Evolutionary conservation across 2,888 invertebrate genomes (phyloP).

Genomic region (Monochamus alternatus): DNA sequence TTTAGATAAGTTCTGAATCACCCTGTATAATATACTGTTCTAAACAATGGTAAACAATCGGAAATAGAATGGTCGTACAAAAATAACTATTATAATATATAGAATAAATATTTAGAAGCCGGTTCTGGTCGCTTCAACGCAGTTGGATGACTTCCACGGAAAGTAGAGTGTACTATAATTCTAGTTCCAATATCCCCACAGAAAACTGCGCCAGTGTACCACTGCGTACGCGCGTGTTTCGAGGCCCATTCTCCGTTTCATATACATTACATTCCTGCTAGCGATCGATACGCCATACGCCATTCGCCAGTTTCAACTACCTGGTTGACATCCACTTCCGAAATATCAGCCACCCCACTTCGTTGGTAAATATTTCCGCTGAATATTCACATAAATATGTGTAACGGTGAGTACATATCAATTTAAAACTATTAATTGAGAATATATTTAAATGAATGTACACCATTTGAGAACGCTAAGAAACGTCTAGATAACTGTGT

Average conservation of each 20-base stretch:
- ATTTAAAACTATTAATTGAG: too few species aligned
- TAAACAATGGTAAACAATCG: too few species aligned
- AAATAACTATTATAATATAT: too few species aligned
- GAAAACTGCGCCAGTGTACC: slow-evolving; percentile 43
- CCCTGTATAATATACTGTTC: too few species aligned
- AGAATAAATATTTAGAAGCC: background rate
- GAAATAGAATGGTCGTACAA: too few species aligned
- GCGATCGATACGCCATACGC: slow-evolving; percentile 34
- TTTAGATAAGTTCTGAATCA: too few species aligned
- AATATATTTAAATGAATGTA: background rate
- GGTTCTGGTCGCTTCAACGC: slow-evolving; percentile 11
- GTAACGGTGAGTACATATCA: slow-evolving; percentile 41
- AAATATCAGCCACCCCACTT: slow-evolving; percentile 15
- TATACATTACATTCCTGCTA: slow-evolving; percentile 9
- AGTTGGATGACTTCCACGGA: slow-evolving; percentile 14
- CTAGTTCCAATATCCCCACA: slow-evolving; percentile 28
- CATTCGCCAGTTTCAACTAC: slow-evolving; percentile 9
- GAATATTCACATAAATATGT: slow-evolving; percentile 34
- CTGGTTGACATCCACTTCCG: slow-evolving; percentile 41
- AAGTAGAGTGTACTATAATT: slow-evolving; percentile 9
- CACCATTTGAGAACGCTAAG: background rate
- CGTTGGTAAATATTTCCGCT: slow-evolving; percentile 18
- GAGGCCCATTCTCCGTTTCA: slow-evolving; percentile 4
- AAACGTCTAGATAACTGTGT: background rate
- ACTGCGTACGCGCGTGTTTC: slow-evolving; percentile 43